phyloP scores from a whole-genome alignment of 2,797 vertebrate species.

The Oreochromis mossambicus region DNA sequence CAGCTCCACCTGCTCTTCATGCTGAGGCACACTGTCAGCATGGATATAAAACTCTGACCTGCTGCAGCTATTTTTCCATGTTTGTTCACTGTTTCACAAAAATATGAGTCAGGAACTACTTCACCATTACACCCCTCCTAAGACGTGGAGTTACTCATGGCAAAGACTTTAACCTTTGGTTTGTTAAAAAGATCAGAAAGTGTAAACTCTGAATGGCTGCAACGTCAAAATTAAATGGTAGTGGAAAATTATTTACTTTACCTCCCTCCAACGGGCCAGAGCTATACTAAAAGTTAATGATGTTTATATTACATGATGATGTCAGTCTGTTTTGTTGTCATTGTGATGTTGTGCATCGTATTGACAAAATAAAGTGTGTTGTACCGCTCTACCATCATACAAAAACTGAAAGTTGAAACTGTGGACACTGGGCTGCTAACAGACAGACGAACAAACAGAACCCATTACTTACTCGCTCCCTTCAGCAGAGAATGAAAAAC shows the following conservation, averaged over 20 bases:
- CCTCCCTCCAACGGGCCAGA: background rate
- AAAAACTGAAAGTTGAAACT: background rate
- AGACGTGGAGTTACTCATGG: background rate
- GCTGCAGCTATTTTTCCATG: background rate
- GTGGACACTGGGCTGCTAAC: background rate
- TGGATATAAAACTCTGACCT: background rate
- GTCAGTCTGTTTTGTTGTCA: background rate
- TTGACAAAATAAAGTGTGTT: background rate
- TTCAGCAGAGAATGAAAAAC: background rate
- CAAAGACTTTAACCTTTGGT: background rate
- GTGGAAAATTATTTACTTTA: background rate
- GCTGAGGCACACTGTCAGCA: background rate
- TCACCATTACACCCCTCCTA: background rate
- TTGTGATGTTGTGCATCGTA: background rate
- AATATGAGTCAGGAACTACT: background rate
- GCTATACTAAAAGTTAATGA: rapidly evolving
- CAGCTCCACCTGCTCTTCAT: background rate
- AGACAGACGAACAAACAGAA: background rate
- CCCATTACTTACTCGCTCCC: background rate
- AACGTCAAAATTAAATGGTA: background rate
- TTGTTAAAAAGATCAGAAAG: background rate
- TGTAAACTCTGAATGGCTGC: background rate
- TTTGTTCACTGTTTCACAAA: background rate
- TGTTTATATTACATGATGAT: background rate
- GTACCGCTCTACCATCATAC: background rate